Conservation (phyloP, 2,888 invertebrate species). For the Hirudinaria manillensis region DNA sequence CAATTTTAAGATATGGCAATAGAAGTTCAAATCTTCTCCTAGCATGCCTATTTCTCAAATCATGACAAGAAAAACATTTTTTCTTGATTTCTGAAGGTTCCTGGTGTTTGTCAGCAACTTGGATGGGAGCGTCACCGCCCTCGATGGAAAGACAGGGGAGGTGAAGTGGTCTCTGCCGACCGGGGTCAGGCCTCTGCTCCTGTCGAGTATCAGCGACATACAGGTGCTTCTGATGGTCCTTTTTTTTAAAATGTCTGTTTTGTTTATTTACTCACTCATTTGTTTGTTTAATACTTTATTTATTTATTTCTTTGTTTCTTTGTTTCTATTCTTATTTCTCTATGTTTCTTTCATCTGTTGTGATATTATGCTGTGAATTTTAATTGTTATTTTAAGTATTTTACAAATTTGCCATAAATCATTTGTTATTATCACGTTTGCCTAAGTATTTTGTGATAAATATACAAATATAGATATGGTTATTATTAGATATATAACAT, state of each 20-base stretch:
- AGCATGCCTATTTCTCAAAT: not conserved
- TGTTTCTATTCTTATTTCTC: not conserved
- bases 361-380: too few relatives aligned
- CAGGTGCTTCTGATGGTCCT: slow-evolving; percentile 59
- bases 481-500: too few relatives aligned
- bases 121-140: slow-evolving; percentile 78
- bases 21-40: too few relatives aligned
- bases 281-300: too few relatives aligned
- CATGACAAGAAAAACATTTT: not conserved
- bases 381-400: too few relatives aligned
- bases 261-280: not conserved
- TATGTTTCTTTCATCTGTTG: too few relatives aligned
- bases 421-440: too few relatives aligned
- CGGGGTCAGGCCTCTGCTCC: slow-evolving; percentile 69
- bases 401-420: too few relatives aligned
- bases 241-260: not conserved
- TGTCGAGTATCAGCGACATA: slow-evolving; percentile 79
- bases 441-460: too few relatives aligned
- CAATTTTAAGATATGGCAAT: too few relatives aligned
- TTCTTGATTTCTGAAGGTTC: not conserved
- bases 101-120: slow-evolving; percentile 78
- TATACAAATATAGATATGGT: too few relatives aligned
- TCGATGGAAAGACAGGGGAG: slow-evolving; percentile 67
- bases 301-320: not conserved
- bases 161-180: slow-evolving; percentile 75